Base-by-base conservation (phyloP, 2,113 vertebrate species). In the Baryphthengus martii region DNA sequence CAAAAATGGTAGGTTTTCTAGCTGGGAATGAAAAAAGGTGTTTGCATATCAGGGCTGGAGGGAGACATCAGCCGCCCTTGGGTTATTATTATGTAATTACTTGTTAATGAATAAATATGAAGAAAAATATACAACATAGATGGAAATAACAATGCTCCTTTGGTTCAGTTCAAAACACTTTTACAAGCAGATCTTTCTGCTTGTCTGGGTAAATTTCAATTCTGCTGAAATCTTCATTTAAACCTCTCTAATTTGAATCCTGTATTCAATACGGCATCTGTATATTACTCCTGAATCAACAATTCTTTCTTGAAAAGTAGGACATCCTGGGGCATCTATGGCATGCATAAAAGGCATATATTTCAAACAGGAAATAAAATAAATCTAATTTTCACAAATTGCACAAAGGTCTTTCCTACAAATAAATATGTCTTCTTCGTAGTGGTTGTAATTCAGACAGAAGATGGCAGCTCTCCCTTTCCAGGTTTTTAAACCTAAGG, bases 391-490 rank as follows among this genome's bases (percentile, higher is more conserved):
- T 86, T 93, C 62, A 88, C 45, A 80, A 75, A 37, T 52, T 90
- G 13, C 33, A 4, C 49, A 62, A 58, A 39, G 56, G 11, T 85
- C 15, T 71, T 97, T 89, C 91, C 95, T 90, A 90, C 53, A 88
- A 81, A 80, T 14, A 96, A 93, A 84, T 84, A 93, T 18, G 39
- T 28, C 49, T 77, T 49, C 45, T 88, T 89, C 56, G 2, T 39
- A 58, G 86, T 82, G 68, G 14, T 42, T 97, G 45, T 55, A 95
- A 70, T 96, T 97, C 84, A 96, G 86, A 91, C 88, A 93, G 95
- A 93, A 94, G 95, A 92, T 96, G 92, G 92, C 78, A 96, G 74
- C 63, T 97, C 59, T 97, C 66, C 62, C 93, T 98, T 85, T 97
- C 78, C 50, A 75, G 93, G 89, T 49, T 85, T 95, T 61, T 66